Percentiles rank a stretch among this genome's conserved stretches.
phyloP scores from a whole-genome alignment of 1,140 invertebrate genomes.

The Hormaphis cornu region DNA sequence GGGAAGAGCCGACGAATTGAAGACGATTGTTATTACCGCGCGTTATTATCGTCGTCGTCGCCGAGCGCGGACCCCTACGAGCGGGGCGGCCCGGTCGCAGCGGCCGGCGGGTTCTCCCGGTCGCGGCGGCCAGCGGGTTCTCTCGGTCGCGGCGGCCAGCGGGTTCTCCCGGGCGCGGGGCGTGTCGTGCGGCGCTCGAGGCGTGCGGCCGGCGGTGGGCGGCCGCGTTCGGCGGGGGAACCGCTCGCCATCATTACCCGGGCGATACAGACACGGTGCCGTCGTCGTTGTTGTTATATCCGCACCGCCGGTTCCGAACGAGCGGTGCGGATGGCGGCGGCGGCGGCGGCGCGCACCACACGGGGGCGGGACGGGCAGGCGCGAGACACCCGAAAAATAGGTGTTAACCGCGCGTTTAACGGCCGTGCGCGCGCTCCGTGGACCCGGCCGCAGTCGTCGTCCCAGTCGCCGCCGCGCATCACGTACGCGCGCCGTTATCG shows the following conservation, averaged over 20 bases:
- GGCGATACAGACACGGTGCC: neutral
- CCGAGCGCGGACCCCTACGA: neutral
- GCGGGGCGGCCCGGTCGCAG: neutral
- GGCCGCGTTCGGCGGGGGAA: neutral
- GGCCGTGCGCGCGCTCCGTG: conserved; percentile 16
- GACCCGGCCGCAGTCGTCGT: neutral
- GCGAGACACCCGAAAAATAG: conserved; percentile 25
- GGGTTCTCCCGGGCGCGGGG: neutral
- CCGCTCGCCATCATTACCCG: conserved; percentile 28
- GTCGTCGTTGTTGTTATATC: too few relatives aligned
- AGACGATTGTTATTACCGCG: conserved; percentile 19
- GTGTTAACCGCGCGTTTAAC: conserved; percentile 6
- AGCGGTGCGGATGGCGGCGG: neutral
- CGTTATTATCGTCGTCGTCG: neutral
- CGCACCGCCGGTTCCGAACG: neutral
- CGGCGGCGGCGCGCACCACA: neutral
- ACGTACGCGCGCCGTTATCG: neutral
- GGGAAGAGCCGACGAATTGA: conserved; percentile 28
- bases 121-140: neutral
- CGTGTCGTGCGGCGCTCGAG: conserved; percentile 12
- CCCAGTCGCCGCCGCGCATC: neutral
- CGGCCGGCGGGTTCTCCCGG: neutral
- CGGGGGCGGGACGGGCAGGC: conserved; percentile 9
- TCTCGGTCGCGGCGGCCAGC: neutral
- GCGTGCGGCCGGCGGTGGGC: neutral